Base-by-base conservation (phyloP, 2,888 invertebrate genomes). In the Lumbricus terrestris region DNA sequence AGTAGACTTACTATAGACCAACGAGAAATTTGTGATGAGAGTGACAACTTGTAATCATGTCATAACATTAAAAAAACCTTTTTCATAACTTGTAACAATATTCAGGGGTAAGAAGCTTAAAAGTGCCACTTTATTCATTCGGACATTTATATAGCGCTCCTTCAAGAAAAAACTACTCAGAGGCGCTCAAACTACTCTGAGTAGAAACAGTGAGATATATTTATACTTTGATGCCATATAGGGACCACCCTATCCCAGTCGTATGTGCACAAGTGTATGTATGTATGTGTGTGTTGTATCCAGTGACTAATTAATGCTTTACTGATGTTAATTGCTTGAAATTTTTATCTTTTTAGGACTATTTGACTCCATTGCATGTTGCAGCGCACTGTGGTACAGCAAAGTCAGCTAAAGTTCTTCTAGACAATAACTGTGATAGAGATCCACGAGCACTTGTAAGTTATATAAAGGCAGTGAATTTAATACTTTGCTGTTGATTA, bases 351-450 rank as follows among this genome's bases (percentile, higher is more conserved):
- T 83, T 82, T 34, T 88, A 91, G 94, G 99, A 99, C 95, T 99
- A 99, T 95, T 96, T 99, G 93, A 99, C 99, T 0, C 98, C 99
- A 0, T 96, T 99, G 89, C 99, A 99, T 94, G 99, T 99, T 13
- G 98, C 99, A 0, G 98, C 98, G 8, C 95, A 95, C 92, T 96
- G 95, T 93, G 96, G 96, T 54, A 95, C 96, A 92, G 99, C 98
- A 88, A 97, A 98, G 93, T 98, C 99, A 2, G 99, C 99, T 29
- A 99, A 99, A 95, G 96, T 99, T 89, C 96, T 99, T 88, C 95
- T 99, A 90, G 99, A 99, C 94, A 96, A 98, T 93, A 98, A 98
- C 94, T 99, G 99, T n/a, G 99, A 99, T 95, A 98, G 99, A 0
- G 99, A 99, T 95, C 97, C 99, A 0, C 96, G 99, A 91, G 95